Percentiles rank a stretch among this genome's conserved stretches.
phyloP scores from a whole-genome alignment of 1,140 invertebrate species.

The Achroia grisella region DNA sequence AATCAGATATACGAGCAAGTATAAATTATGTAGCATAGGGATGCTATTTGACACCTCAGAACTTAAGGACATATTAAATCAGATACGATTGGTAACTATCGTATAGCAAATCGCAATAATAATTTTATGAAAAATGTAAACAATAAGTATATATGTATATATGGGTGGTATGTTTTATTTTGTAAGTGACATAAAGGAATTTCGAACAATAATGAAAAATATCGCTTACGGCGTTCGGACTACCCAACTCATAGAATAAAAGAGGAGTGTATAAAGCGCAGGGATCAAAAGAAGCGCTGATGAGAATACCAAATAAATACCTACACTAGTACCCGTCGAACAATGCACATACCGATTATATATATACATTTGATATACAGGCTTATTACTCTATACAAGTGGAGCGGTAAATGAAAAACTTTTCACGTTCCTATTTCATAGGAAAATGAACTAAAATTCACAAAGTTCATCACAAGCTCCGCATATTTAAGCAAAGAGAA shows the following conservation, averaged over 20 bases:
- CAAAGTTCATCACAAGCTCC: no score
- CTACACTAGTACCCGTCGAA: conserved; percentile 15
- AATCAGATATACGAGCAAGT: no score
- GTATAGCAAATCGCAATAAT: no score
- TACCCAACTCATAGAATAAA: conserved; percentile 7
- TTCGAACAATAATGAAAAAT: not conserved
- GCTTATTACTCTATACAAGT: conserved; percentile 1
- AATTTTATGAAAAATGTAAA: no score
- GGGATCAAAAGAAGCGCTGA: conserved; percentile 13
- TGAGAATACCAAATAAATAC: conserved; percentile 19
- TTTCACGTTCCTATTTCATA: conserved; percentile 4
- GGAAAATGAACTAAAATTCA: not conserved
- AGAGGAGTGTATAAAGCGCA: conserved; percentile 12
- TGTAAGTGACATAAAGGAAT: no score
- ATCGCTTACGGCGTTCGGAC: conserved; percentile 4
- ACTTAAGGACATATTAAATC: no score
- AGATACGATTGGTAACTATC: no score
- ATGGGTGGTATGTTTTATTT: no score
- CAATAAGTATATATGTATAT: no score
- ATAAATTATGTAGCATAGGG: no score
- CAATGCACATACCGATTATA: conserved; percentile 1
- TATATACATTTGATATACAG: not conserved
- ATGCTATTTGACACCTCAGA: no score
- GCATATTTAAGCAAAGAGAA: no score
- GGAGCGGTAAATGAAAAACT: conserved; percentile 25